Percentiles rank a stretch among this genome's conserved stretches.
These are phyloP conservation scores for Pemphredon lugubris DNA, from an alignment of 2,888 invertebrate genomes.

Conservation along the genomic window DNA sequence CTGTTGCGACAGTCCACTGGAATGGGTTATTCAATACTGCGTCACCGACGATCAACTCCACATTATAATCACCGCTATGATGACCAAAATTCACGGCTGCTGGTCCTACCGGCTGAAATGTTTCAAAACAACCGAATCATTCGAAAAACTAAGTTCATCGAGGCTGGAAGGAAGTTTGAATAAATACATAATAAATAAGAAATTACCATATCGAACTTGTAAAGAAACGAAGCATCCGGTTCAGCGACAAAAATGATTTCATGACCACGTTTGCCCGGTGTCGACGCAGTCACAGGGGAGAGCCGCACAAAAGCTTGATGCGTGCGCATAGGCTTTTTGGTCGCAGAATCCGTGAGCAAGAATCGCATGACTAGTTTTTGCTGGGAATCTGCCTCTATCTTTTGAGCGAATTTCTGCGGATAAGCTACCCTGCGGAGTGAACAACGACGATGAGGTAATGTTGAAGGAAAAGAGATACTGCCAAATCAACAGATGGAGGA, in stretches of 20 bases:
- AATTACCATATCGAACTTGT: constrained; percentile 94
- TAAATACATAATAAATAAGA: background rate
- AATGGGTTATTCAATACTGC: constrained; percentile 94
- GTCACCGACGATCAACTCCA: constrained; percentile 95
- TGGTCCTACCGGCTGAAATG: constrained; percentile 87
- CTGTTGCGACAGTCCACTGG: constrained; percentile 91
- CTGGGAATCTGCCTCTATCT: constrained; percentile 92
- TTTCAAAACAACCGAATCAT: background rate
- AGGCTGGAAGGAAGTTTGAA: background rate
- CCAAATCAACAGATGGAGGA: background rate
- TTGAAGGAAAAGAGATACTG: too few species aligned
- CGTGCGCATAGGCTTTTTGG: constrained; percentile 86
- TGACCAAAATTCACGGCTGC: constrained; percentile 90
- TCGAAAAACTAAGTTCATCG: too few species aligned
- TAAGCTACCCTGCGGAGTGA: constrained; percentile 87
- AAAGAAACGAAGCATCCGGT: constrained; percentile 88
- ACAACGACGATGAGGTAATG: too few species aligned
- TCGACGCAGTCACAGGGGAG: constrained; percentile 80
- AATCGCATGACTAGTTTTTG: constrained; percentile 94
- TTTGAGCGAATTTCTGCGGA: constrained; percentile 87
- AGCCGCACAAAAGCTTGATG: constrained; percentile 95
- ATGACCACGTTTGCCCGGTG: constrained; percentile 82
- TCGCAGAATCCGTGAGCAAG: constrained; percentile 87
- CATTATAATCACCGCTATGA: constrained; percentile 89
- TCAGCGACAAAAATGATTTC: constrained; percentile 98